phyloP scores from a whole-genome alignment of 1,140 invertebrate genomes.

The Hyles euphorbiae region DNA sequence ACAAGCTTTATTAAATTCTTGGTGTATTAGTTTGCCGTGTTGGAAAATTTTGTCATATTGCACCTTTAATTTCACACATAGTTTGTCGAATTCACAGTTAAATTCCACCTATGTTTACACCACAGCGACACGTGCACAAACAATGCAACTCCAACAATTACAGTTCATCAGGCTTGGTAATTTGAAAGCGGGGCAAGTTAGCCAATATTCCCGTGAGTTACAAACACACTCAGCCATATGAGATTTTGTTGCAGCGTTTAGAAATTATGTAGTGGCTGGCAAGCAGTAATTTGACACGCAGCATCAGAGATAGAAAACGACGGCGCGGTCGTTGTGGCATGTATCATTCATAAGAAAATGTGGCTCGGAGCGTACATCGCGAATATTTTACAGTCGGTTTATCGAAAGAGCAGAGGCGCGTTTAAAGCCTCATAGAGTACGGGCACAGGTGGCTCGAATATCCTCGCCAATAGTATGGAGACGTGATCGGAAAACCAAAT shows the following conservation, averaged over 20 bases:
- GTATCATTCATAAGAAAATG: slow-evolving; percentile 72
- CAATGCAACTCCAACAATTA: too few species aligned
- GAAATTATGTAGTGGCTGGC: slow-evolving; percentile 50
- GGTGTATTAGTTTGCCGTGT: too few species aligned
- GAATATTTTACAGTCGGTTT: slow-evolving; percentile 72
- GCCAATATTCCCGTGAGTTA: too few species aligned
- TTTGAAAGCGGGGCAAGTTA: too few species aligned
- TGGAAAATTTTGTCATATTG: too few species aligned
- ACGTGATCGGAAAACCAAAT: slow-evolving; percentile 71
- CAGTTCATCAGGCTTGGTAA: too few species aligned
- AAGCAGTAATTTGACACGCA: slow-evolving; percentile 32
- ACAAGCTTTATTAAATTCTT: too few species aligned
- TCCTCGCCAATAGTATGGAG: slow-evolving; percentile 70
- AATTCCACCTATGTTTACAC: too few species aligned
- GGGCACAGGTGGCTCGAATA: slow-evolving; percentile 71
- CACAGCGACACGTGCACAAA: too few species aligned
- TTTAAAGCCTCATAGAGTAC: slow-evolving; percentile 71
- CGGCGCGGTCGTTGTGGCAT: slow-evolving; percentile 44
- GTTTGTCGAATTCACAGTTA: too few species aligned
- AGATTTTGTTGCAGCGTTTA: slow-evolving; percentile 5
- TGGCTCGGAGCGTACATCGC: slow-evolving; percentile 52
- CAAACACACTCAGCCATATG: too few species aligned
- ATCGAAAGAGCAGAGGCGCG: slow-evolving; percentile 64
- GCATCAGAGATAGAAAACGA: slow-evolving; percentile 33
- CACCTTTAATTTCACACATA: too few species aligned